These are phyloP conservation scores for Kuschelorhynchus macadamiae DNA, from an alignment of 2,888 invertebrate species.

Conservation along the genomic window DNA sequence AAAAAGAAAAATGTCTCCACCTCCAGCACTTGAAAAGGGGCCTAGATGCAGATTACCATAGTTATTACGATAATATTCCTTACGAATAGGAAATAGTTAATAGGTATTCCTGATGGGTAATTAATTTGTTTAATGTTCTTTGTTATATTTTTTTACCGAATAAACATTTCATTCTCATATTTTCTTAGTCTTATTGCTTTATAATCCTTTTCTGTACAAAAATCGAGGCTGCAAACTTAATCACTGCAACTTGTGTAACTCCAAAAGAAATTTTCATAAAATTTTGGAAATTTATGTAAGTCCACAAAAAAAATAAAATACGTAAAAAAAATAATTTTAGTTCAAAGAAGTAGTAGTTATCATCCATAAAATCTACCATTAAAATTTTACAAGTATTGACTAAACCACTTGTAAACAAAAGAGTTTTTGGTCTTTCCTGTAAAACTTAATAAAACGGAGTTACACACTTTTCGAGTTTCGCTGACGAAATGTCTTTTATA, in stretches of 20 bases:
- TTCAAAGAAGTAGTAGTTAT: background rate
- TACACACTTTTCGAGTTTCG: slow-evolving; percentile 4
- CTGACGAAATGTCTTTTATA: too few species aligned
- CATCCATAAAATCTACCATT: background rate
- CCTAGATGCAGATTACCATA: slow-evolving; percentile 2
- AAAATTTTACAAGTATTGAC: slow-evolving; percentile 1
- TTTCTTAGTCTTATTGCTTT: too few species aligned
- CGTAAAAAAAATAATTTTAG: too few species aligned
- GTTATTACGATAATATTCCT: too few species aligned
- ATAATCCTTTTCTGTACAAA: background rate
- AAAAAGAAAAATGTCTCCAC: slow-evolving; percentile 15
- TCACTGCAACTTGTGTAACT: slow-evolving; percentile 9
- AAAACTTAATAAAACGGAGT: background rate
- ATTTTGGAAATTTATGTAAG: background rate
- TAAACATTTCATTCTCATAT: too few species aligned
- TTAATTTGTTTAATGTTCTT: too few species aligned
- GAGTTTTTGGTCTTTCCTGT: slow-evolving; percentile 5
- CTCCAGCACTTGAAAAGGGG: background rate
- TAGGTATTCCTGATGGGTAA: too few species aligned
- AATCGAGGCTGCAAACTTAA: background rate
- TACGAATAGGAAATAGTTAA: too few species aligned
- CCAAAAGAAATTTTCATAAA: background rate
- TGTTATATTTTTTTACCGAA: too few species aligned
- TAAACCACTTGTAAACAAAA: background rate
- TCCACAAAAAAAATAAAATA: background rate